Evolutionary conservation across 1,140 invertebrate species (phyloP), one percentile per base, ranked within the genome.

Genomic region (Lucilia sericata): DNA sequence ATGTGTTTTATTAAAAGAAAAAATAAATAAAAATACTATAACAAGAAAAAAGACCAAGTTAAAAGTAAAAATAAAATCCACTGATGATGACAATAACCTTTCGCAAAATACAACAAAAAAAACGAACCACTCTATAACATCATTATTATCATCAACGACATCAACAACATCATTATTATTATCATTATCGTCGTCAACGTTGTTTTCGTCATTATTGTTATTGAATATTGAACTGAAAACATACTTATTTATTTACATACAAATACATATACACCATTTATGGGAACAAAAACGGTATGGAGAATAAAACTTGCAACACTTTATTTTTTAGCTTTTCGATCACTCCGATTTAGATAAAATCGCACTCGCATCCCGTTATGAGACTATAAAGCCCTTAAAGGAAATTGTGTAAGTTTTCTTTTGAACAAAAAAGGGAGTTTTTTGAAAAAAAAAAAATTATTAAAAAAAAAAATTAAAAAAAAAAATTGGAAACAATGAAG

Each of bases 81-180:
- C 65, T 70, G 65, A 70, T 70, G 65, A 70, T 70, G 65, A 70
- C 65, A 70, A 70, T 70, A 70, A 70, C 65, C 65, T 70, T 70
- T 70, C 25, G 65, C 7, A 21, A 70, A 60, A 60, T 14, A 42
- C 42, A 3, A 42, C 42, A 42, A 10, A 42, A 42, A 36, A 42
- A 42, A 2, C 5, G 10, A 42, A 42, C 25, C 25, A 30, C 3
- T 30, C 25, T 42, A 42, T 10, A 42, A 42, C 5, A 2, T 42
- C 42, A 42, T 42, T 42, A 42, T 42, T 42, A 42, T 42, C 42
- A 42, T 42, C 42, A 42, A 42, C 42, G 10, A 42, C 42, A 42
- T 2, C 42, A 42, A 8, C 5, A 42, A 2, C 42, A 42, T 42
- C 2, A 10, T 42, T 12, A 55, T 17, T 2, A 55, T 55, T 5